These are phyloP conservation scores for Carlito syrichta DNA, from an alignment of 2,113 vertebrate genomes.

Conservation along the genomic window DNA sequence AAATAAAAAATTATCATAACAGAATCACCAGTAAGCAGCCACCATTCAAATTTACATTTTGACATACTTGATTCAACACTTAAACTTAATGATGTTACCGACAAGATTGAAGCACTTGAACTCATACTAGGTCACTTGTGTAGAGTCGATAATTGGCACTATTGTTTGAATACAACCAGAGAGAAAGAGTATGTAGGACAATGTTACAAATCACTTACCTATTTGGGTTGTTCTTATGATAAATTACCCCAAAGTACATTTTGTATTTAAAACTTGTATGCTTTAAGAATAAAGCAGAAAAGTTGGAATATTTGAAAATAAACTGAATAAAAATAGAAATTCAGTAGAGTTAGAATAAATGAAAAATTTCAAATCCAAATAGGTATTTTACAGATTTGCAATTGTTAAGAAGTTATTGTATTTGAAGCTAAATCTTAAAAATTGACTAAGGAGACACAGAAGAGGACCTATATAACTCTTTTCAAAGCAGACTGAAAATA, in stretches of 20 bases:
- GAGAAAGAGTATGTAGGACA: not conserved
- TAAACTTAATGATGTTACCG: not conserved
- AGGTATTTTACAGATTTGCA: not conserved
- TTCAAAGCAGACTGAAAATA: slow-evolving; percentile 9
- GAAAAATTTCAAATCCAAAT: not conserved
- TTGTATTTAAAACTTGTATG: not conserved
- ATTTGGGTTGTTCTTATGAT: not conserved
- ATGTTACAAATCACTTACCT: not conserved
- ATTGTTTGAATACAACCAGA: not conserved
- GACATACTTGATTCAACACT: not conserved
- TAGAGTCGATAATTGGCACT: not conserved
- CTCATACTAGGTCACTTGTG: not conserved
- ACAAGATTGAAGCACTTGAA: not conserved
- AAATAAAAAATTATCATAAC: not conserved
- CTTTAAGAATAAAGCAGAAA: not conserved
- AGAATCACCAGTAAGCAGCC: not conserved
- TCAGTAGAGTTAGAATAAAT: not conserved
- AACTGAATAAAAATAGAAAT: not conserved
- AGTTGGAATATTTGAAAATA: not conserved
- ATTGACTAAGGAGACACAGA: not conserved
- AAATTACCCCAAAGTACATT: not conserved
- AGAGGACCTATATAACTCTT: not conserved
- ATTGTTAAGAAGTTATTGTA: not conserved
- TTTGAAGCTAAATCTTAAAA: not conserved
- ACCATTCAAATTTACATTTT: not conserved